phyloP scores from a whole-genome alignment of 1,140 invertebrate species.

The Pygmarrhopalites habei region DNA sequence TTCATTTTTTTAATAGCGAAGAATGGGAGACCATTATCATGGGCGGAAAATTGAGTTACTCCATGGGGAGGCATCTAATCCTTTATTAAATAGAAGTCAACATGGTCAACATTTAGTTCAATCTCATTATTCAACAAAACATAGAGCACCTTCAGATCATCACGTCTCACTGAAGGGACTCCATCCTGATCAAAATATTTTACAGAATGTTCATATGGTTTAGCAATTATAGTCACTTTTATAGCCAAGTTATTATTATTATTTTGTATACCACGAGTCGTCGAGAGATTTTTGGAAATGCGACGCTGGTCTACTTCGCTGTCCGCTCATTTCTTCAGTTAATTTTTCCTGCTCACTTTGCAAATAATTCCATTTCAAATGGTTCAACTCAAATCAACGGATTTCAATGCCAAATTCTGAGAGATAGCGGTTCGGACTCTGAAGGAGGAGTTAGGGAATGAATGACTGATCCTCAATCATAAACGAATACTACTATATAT shows the following conservation, averaged over 20 bases:
- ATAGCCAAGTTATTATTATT: neutral
- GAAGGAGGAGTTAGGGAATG: neutral
- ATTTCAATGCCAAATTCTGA: neutral
- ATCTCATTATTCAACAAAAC: slow-evolving; percentile 24
- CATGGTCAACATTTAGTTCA: slow-evolving; percentile 22
- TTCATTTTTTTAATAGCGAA: slow-evolving; percentile 17
- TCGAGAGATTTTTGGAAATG: no score
- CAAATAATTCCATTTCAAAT: neutral
- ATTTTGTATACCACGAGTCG: neutral
- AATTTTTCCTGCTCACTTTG: neutral
- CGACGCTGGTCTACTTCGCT: no score
- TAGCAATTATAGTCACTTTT: slow-evolving; percentile 15
- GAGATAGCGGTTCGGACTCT: neutral
- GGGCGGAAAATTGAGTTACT: slow-evolving; percentile 35
- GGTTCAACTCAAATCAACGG: neutral
- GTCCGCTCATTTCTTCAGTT: neutral
- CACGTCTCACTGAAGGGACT: slow-evolving; percentile 38
- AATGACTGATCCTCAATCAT: slow-evolving; percentile 11
- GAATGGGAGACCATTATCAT: slow-evolving; percentile 30
- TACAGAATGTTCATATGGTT: slow-evolving; percentile 40
- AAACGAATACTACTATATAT: no score
- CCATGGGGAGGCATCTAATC: slow-evolving; percentile 35
- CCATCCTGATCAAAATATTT: slow-evolving; percentile 38
- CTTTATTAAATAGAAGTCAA: slow-evolving; percentile 33
- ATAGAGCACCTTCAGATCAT: slow-evolving; percentile 34